Base-by-base conservation (phyloP, 2,113 vertebrate genomes). In the Stictonetta naevosa region DNA sequence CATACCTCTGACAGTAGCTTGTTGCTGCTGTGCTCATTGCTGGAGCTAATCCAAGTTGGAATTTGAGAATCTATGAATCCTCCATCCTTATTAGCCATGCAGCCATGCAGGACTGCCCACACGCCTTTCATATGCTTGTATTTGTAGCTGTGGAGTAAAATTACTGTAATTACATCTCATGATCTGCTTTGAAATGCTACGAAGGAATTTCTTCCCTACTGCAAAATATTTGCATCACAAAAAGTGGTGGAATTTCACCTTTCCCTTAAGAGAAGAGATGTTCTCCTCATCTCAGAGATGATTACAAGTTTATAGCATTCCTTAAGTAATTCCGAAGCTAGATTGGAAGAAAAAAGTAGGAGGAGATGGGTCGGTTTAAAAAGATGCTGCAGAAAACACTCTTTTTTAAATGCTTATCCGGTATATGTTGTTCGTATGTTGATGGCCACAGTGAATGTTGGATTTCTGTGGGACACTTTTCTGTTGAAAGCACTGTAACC, bases 161-260 rank as follows among this genome's bases (percentile, higher is more conserved):
- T 93, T 79, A 77, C 46, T 94, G 50, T 77, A 94, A 95, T 87
- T 94, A 90, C 33, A 77, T 80, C 63, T 88, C 78, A 22, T 56
- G 76, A 88, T 93, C 66, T 5, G 3, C 38, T 92, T 85, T 83
- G 44, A 91, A 87, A 82, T 66, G 67, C 84, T 95, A 93, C 62
- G 67, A 83, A 92, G 62, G 23, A 87, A 58, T 71, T 10, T 55
- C 29, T 85, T 85, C 50, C 58, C 50, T 95, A 19, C 75, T 83
- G 87, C 55, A 94, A 91, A 97, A 90, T 93, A 97, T 86, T 94
- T 95, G 63, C 79, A 83, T 77, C 20, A 77, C 40, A 88, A 69
- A 53, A 77, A 60, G 18, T 64, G 48, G 66, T 53, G 34, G 58
- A 87, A 88, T 87, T 84, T 92, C 58, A 91, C 44, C 62, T 85